These are phyloP conservation scores for Myotis davidii DNA, from an alignment of 2,113 vertebrate genomes.

Conservation along the genomic window DNA sequence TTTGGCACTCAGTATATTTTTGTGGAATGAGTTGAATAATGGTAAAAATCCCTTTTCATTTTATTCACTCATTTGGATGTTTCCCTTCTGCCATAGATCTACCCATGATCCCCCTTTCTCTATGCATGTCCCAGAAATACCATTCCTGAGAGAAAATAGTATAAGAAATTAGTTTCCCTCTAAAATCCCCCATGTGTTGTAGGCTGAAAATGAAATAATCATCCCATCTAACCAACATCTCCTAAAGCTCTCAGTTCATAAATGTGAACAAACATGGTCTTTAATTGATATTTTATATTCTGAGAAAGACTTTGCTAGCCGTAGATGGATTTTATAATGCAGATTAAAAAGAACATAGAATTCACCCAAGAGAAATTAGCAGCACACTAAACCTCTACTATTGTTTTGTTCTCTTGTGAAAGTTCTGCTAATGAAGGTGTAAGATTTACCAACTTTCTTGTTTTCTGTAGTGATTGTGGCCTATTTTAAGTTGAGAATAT, in stretches of 20 bases:
- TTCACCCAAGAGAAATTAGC: not conserved
- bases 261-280: not conserved
- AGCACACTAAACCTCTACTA: not conserved
- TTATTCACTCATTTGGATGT: not conserved
- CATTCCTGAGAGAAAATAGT: not conserved
- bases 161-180: not conserved
- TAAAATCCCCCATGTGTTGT: not conserved
- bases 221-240: not conserved
- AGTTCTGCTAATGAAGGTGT: not conserved
- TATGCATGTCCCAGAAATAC: not conserved
- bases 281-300: not conserved
- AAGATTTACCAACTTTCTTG: not conserved
- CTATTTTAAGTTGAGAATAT: not conserved
- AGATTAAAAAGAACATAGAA: not conserved
- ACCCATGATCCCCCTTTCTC: not conserved
- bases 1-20: not conserved
- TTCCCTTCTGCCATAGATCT: not conserved
- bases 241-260: not conserved
- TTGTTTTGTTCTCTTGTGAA: not conserved
- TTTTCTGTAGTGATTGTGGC: not conserved
- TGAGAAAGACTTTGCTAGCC: not conserved
- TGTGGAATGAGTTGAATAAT: not conserved
- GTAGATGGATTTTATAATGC: not conserved
- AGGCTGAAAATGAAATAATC: not conserved
- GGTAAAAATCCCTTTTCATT: not conserved